Conservation (phyloP, 1,140 invertebrate species). For the Argopecten irradians region DNA sequence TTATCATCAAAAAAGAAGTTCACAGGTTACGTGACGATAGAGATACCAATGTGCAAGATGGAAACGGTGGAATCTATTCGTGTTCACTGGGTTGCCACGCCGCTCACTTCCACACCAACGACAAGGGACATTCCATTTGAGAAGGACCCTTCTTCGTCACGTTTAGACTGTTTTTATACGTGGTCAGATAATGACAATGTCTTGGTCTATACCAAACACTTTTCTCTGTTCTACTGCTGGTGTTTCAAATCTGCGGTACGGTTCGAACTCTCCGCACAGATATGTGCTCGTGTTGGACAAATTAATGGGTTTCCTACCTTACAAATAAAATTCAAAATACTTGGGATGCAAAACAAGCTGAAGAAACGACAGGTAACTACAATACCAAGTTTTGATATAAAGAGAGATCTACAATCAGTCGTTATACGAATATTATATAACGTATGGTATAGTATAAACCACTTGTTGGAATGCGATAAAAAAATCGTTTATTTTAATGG, state of each 20-base stretch:
- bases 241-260: neutral
- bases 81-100: neutral
- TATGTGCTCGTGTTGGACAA: neutral
- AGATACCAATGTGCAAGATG: neutral
- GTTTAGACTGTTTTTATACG: neutral
- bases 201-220: neutral
- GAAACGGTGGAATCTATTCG: neutral
- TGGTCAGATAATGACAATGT: neutral
- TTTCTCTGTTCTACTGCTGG: neutral
- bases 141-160: neutral
- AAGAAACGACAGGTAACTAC: neutral
- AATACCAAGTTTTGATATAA: too few relatives aligned
- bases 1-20: neutral
- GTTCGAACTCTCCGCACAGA: neutral
- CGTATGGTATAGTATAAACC: too few relatives aligned
- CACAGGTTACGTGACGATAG: neutral
- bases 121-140: neutral
- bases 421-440: too few relatives aligned
- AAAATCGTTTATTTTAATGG: too few relatives aligned
- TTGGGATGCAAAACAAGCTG: neutral
- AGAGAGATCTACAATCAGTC: too few relatives aligned
- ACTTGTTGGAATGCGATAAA: too few relatives aligned
- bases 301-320: neutral
- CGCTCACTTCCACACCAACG: neutral
- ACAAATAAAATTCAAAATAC: neutral